A percentile compares a stretch with the other conserved stretches of the same genome.
These are phyloP conservation scores for Pao palembangensis DNA, from an alignment of 2,113 vertebrate species.

Conservation along the genomic window DNA sequence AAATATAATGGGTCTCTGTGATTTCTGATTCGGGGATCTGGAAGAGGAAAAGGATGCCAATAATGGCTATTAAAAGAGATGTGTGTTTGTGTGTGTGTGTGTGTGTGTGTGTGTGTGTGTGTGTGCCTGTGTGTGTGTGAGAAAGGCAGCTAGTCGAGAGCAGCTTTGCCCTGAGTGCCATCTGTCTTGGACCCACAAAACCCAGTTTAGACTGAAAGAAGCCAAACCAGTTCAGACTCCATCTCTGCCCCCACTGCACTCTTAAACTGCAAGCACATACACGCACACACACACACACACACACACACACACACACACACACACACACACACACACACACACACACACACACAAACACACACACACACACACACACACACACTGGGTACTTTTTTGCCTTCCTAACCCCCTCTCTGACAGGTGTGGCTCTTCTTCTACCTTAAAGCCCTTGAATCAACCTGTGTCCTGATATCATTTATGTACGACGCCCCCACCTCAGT, in stretches of 20 bases:
- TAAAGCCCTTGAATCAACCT: neutral
- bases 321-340: too few species aligned
- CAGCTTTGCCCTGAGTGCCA: constrained; percentile 68
- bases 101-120: constrained; percentile 22
- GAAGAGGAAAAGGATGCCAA: constrained; percentile 70
- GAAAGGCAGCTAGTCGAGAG: constrained; percentile 37
- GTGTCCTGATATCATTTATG: constrained; percentile 18
- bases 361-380: too few species aligned
- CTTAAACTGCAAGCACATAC: constrained; percentile 11
- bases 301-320: neutral
- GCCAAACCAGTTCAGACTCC: constrained; percentile 63
- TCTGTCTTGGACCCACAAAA: constrained; percentile 73
- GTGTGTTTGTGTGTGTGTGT: constrained; percentile 37
- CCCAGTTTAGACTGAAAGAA: constrained; percentile 64
- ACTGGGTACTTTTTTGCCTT: too few species aligned
- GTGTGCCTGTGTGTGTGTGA: constrained; percentile 7
- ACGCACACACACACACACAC: constrained; percentile 1
- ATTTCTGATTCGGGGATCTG: constrained; percentile 71
- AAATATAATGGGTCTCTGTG: constrained; percentile 72
- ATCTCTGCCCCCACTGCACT: constrained; percentile 31
- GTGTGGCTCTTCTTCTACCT: neutral
- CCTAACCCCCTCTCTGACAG: neutral
- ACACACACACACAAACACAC: too few species aligned
- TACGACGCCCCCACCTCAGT: neutral
- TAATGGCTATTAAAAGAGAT: constrained; percentile 69